These are phyloP conservation scores for Crepidodera aurea DNA, from an alignment of 2,888 invertebrate species.

Conservation along the genomic window DNA sequence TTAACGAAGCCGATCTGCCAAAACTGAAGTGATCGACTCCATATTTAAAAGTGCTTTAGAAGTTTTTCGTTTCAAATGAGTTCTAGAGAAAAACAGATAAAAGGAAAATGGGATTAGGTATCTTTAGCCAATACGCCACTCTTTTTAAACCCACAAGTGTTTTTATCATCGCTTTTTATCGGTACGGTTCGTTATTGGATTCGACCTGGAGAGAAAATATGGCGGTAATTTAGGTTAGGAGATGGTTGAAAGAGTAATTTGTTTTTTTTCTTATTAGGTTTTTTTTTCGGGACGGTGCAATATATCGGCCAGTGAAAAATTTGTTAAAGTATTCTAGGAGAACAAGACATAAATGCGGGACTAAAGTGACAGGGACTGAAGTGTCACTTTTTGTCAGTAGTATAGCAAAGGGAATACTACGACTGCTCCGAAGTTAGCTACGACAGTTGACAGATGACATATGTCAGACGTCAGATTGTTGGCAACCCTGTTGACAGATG, in stretches of 20 bases:
- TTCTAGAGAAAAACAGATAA: conserved; percentile 28
- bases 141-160: conserved; percentile 34
- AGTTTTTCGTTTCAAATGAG: conserved; percentile 29
- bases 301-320: background rate
- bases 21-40: conserved; percentile 14
- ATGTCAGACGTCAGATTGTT: no score
- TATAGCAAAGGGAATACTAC: no score
- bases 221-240: conserved; percentile 26
- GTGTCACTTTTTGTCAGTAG: no score
- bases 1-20: no score
- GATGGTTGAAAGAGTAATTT: conserved; percentile 29
- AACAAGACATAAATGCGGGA: no score
- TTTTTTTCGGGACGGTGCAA: background rate
- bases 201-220: conserved; percentile 28
- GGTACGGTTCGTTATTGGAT: conserved; percentile 24
- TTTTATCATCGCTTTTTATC: conserved; percentile 33
- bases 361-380: no score
- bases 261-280: conserved; percentile 25
- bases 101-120: conserved; percentile 29
- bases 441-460: no score
- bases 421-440: no score
- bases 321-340: no score
- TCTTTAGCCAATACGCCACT: conserved; percentile 27
- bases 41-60: conserved; percentile 25
- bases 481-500: no score